Conservation (phyloP, 2,888 invertebrate genomes). For the Amblyteles armatorius region DNA sequence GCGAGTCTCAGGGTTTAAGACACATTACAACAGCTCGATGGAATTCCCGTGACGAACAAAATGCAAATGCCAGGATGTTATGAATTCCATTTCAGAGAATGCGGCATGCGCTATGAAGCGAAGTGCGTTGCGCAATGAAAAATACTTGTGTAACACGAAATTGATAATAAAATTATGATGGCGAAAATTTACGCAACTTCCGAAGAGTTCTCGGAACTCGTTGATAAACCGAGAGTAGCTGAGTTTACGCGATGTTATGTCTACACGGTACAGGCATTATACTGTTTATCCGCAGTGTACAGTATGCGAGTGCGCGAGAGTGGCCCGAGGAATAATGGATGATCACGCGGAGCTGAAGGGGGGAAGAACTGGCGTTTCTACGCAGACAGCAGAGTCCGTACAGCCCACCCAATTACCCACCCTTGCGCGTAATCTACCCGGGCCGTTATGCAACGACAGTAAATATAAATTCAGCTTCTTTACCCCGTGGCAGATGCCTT, state of each 20-base stretch:
- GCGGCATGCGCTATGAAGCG: neutral
- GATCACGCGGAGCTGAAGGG: constrained; percentile 52
- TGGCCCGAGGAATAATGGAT: constrained; percentile 64
- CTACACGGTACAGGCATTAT: constrained; percentile 26
- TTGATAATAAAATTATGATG: constrained; percentile 16
- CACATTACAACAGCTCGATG: too few relatives aligned
- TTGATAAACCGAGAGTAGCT: constrained; percentile 34
- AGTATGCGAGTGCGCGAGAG: constrained; percentile 34
- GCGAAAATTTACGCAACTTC: constrained; percentile 31
- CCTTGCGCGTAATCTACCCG: constrained; percentile 55
- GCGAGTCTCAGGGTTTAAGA: too few relatives aligned
- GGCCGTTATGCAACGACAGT: constrained; percentile 61
- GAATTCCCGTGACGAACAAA: neutral
- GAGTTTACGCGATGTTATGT: constrained; percentile 44
- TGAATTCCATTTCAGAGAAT: neutral
- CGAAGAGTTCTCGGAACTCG: constrained; percentile 39
- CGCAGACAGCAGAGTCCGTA: constrained; percentile 22
- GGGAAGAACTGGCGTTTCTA: constrained; percentile 48
- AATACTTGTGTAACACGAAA: constrained; percentile 38
- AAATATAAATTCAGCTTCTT: constrained; percentile 66
- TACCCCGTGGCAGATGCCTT: constrained; percentile 29
- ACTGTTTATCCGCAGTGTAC: constrained; percentile 49
- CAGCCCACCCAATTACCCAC: constrained; percentile 63
- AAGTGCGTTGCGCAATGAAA: constrained; percentile 16
- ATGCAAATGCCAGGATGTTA: neutral